These are phyloP conservation scores for Ophion ventricosus DNA, from an alignment of 2,888 invertebrate species.

Conservation along the genomic window DNA sequence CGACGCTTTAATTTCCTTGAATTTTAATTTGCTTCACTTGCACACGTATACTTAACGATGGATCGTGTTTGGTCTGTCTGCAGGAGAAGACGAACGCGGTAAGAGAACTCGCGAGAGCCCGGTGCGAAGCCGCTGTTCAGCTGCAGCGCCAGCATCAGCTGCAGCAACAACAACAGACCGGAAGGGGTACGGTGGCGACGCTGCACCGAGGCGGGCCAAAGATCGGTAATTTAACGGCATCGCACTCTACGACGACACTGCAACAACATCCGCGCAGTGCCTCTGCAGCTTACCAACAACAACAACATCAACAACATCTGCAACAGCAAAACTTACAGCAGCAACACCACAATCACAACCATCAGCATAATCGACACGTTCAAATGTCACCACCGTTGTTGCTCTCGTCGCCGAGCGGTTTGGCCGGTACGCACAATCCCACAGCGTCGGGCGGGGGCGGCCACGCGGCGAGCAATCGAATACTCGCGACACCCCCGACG, in stretches of 20 bases:
- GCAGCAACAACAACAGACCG: constrained; percentile 76
- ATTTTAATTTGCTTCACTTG: background rate
- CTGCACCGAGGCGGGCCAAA: constrained; percentile 76
- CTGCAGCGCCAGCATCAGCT: constrained; percentile 79
- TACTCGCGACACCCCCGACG: constrained; percentile 78
- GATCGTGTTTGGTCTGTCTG: constrained; percentile 15
- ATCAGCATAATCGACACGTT: constrained; percentile 71
- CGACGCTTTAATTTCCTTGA: background rate
- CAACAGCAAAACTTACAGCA: constrained; percentile 65
- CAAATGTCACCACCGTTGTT: constrained; percentile 74
- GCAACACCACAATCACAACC: constrained; percentile 55
- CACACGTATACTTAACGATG: background rate
- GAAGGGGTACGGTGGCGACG: constrained; percentile 54
- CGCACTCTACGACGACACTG: constrained; percentile 68
- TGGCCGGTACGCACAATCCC: constrained; percentile 74
- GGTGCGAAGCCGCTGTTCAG: constrained; percentile 80
- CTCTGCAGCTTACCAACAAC: constrained; percentile 64
- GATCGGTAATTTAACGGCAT: constrained; percentile 63
- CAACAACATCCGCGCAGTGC: constrained; percentile 62
- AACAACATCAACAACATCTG: constrained; percentile 62
- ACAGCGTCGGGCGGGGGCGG: constrained; percentile 67
- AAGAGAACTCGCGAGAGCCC: constrained; percentile 85
- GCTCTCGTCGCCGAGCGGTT: constrained; percentile 71
- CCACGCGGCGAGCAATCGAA: constrained; percentile 68
- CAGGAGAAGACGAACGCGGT: constrained; percentile 93